Evolutionary conservation across 1,140 invertebrate genomes (phyloP), one percentile per base, ranked within the genome.

Genomic region (Brachionus rotundiformis): DNA sequence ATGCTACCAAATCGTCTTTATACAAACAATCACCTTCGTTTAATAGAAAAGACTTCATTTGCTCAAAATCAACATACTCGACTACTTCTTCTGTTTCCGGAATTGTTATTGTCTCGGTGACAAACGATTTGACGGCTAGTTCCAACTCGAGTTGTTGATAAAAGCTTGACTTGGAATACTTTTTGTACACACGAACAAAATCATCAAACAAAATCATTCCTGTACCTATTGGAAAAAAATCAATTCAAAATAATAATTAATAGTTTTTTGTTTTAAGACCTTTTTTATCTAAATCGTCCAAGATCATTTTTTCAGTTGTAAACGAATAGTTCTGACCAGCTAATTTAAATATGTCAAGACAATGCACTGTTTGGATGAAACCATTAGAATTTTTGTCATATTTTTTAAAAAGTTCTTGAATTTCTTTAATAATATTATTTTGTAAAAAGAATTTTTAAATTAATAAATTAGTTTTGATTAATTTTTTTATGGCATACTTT

Each of bases 271-370:
- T 16, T 36, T 2, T n/a, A 16, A 3, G 16, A 68, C 63, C 33
- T 19, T 31, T 10, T 33, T 33, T 16, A 36, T 68, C 33, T 36
- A 68, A 16, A 36, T 68, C 63, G 29, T 68, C 63, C 3, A 33
- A n/a, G 11, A 68, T 68, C n/a, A 33, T 16, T 68, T 68, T 68
- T 68, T 68, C 63, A 16, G 31, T 68, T 36, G 36, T 1, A 10
- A 36, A 68, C 31, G 63, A 68, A 68, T 16, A 68, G 16, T 68
- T 68, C 36, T 68, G 63, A 33, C 63, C 63, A 68, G 31, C 63
- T 33, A n/a, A 10, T 39, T 68, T 36, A 16, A 68, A 68, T 8
- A 68, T 33, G 7, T 68, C 63, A 2, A 68, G 29, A 68, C 63
- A 68, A 68, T 68, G 31, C 7, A 31, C 36, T 36, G 63, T 68